A percentile compares a stretch with the other conserved stretches of the same genome.
Conservation (phyloP, 2,888 invertebrate species). For the Nomada hirtipes region DNA sequence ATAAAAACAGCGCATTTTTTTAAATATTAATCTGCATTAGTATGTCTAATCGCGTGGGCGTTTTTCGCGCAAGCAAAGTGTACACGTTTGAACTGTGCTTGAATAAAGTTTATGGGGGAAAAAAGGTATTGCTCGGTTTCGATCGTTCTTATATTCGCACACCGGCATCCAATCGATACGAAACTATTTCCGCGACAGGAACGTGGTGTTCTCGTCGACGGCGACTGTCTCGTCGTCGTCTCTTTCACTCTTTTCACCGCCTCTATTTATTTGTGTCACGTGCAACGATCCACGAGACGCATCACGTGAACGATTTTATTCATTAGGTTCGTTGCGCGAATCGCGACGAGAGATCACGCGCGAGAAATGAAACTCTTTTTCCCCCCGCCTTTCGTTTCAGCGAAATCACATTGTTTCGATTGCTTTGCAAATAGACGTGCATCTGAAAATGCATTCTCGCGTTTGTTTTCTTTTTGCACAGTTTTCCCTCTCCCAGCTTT, state of each 20-base stretch:
- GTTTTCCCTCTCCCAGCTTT: background rate
- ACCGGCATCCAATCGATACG: constrained; percentile 30
- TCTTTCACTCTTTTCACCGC: constrained; percentile 5
- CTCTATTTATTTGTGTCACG: constrained; percentile 59
- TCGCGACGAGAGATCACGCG: constrained; percentile 28
- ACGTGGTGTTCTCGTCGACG: background rate
- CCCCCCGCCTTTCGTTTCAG: constrained; percentile 5
- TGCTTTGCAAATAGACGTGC: background rate
- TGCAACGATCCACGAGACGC: constrained; percentile 45
- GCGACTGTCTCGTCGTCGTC: background rate
- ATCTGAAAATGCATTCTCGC: background rate
- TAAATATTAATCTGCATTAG: too few species aligned
- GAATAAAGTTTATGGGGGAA: too few species aligned
- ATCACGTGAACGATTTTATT: constrained; percentile 53
- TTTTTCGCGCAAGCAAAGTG: too few species aligned
- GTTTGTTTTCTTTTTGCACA: background rate
- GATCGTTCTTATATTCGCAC: background rate
- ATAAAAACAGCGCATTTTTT: too few species aligned
- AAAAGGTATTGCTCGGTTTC: too few species aligned
- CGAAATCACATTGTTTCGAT: background rate
- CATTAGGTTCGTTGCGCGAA: constrained; percentile 49
- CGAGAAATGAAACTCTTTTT: constrained; percentile 15
- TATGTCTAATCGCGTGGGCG: too few species aligned
- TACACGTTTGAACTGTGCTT: too few species aligned
- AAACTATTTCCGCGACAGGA: constrained; percentile 41